Evolutionary conservation across 2,888 invertebrate species (phyloP).

Genomic region (Monopis laevigella): DNA sequence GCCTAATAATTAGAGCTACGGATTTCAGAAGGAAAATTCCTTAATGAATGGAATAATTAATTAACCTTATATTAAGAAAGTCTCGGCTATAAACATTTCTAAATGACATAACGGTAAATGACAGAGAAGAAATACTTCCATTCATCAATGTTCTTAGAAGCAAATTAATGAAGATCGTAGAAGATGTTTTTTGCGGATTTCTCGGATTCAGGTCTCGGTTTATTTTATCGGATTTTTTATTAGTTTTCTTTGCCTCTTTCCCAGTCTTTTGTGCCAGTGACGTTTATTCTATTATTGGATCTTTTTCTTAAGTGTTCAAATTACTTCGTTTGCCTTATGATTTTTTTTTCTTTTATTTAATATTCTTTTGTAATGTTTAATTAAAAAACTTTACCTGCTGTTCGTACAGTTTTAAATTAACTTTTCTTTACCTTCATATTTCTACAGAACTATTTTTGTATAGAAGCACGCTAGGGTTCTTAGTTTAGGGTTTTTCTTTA

Average conservation of each 20-base stretch:
- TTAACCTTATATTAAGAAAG: too few relatives aligned
- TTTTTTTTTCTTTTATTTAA: background rate
- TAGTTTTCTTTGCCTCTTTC: background rate
- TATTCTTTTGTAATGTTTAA: background rate
- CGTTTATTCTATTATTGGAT: constrained; percentile 1
- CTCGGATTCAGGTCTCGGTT: background rate
- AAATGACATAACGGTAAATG: constrained; percentile 7
- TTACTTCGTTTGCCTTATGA: too few relatives aligned
- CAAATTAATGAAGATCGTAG: constrained; percentile 10
- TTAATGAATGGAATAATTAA: too few relatives aligned
- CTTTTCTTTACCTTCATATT: too few relatives aligned
- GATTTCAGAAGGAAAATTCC: too few relatives aligned
- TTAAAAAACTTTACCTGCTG: too few relatives aligned
- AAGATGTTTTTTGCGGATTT: constrained; percentile 9
- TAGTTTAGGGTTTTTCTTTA: too few relatives aligned
- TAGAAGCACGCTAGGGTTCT: too few relatives aligned
- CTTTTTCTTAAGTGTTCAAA: background rate
- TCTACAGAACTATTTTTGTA: too few relatives aligned
- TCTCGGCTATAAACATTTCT: too few relatives aligned
- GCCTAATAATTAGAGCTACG: too few relatives aligned
- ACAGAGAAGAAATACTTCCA: constrained; percentile 6
- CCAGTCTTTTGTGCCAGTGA: background rate
- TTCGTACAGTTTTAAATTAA: too few relatives aligned
- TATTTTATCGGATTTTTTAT: background rate
- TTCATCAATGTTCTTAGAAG: constrained; percentile 9